Percentiles rank a stretch among this genome's conserved stretches.
Evolutionary conservation across 2,797 vertebrate species (phyloP).

Genomic region (Octomys mimax): DNA sequence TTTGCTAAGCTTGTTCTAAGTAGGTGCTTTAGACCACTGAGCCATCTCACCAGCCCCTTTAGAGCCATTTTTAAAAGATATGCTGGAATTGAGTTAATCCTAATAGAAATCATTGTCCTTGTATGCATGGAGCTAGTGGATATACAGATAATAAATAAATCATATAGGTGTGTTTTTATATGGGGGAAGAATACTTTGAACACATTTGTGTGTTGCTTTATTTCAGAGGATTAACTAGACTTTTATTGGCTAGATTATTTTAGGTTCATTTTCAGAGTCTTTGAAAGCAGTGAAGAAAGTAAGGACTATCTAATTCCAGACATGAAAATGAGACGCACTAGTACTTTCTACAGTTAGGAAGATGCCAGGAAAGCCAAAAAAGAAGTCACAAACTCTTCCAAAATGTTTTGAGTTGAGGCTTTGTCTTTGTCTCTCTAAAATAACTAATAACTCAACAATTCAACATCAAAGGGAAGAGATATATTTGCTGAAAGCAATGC

Average conservation of each 20-base stretch:
- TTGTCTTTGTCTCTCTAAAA: conserved; percentile 59
- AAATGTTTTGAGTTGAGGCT: conserved; percentile 43
- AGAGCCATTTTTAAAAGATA: conserved; percentile 52
- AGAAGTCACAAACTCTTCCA: conserved; percentile 26
- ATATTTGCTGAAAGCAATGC: not conserved
- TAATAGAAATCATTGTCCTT: not conserved
- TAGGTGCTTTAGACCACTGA: too few species aligned
- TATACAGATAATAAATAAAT: not conserved
- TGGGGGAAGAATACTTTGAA: conserved; percentile 58
- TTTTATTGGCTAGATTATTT: conserved; percentile 44
- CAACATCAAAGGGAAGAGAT: not conserved
- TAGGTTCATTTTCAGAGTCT: conserved; percentile 54
- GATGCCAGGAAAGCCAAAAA: not conserved
- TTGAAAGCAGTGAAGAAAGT: conserved; percentile 54
- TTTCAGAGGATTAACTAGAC: conserved; percentile 55
- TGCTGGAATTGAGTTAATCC: conserved; percentile 8
- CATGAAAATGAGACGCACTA: conserved; percentile 11
- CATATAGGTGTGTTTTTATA: conserved; percentile 16
- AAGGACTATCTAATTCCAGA: not conserved
- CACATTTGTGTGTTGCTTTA: not conserved
- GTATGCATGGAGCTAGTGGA: not conserved
- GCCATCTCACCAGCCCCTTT: too few species aligned
- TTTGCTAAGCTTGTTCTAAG: too few species aligned
- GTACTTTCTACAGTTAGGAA: not conserved
- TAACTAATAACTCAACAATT: conserved; percentile 16